phyloP scores from a whole-genome alignment of 2,113 vertebrate species.

The Alexandromys fortis region DNA sequence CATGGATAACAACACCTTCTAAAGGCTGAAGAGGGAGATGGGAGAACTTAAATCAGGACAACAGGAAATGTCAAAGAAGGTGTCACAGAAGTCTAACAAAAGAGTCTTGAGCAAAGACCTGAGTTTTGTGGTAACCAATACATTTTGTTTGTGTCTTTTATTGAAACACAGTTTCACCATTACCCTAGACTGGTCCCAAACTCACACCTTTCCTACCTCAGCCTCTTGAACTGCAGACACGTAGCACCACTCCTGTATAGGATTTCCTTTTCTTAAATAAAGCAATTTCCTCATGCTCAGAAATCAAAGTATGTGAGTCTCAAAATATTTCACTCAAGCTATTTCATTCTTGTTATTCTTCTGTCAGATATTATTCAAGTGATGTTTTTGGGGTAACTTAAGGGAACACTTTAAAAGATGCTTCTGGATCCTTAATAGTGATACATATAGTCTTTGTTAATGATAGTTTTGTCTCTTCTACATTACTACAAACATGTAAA shows the following conservation, averaged over 20 bases:
- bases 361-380: not conserved
- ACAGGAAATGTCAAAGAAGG: not conserved
- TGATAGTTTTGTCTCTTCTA: not conserved
- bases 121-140: not conserved
- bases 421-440: not conserved
- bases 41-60: not conserved
- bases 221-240: not conserved
- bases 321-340: conserved; percentile 40
- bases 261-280: conserved; percentile 18
- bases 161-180: not conserved
- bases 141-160: not conserved
- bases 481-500: not conserved
- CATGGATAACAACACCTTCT: not conserved
- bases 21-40: not conserved
- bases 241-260: not conserved
- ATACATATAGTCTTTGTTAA: not conserved
- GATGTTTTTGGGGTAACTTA: not conserved
- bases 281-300: not conserved
- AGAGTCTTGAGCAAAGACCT: not conserved
- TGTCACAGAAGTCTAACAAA: not conserved
- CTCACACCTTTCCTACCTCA: not conserved
- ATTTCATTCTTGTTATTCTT: not conserved
- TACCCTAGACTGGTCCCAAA: not conserved
- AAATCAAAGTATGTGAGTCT: not conserved
- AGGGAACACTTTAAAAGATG: conserved; percentile 13